These are phyloP conservation scores for Cercopithecus neglectus DNA, from an alignment of 2,797 vertebrate species.

Conservation along the genomic window DNA sequence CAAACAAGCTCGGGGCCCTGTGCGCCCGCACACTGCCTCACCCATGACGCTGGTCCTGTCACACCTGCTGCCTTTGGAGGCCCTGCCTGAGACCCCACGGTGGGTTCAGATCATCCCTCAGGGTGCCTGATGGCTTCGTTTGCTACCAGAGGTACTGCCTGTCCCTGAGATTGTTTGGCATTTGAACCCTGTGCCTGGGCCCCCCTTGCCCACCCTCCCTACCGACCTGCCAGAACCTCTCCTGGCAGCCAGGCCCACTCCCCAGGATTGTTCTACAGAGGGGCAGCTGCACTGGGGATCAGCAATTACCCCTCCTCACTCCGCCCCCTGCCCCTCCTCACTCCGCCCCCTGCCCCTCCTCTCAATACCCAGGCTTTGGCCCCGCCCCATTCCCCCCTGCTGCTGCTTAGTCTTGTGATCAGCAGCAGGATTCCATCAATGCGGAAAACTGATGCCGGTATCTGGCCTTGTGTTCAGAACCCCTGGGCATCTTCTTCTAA, in stretches of 20 bases:
- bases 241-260: neutral
- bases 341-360: neutral
- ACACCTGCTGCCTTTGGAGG: neutral
- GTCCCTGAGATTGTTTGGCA: neutral
- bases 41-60: fast-evolving
- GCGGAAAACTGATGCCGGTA: neutral
- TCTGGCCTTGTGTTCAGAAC: neutral
- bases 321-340: neutral
- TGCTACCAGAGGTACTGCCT: neutral
- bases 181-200: too few species aligned
- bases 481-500: neutral
- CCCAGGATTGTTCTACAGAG: neutral
- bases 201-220: too few species aligned
- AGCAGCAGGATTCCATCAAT: neutral
- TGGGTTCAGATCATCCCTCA: neutral
- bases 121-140: neutral
- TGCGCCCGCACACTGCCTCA: too few species aligned
- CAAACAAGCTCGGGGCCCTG: neutral
- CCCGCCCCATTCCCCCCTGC: neutral
- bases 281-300: neutral
- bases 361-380: neutral
- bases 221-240: neutral
- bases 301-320: neutral
- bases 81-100: too few species aligned
- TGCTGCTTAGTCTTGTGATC: neutral